Percentiles rank a stretch among this genome's conserved stretches.
Conservation (phyloP, 1,140 invertebrate genomes). For the Venustaconcha ellipsiformis region DNA sequence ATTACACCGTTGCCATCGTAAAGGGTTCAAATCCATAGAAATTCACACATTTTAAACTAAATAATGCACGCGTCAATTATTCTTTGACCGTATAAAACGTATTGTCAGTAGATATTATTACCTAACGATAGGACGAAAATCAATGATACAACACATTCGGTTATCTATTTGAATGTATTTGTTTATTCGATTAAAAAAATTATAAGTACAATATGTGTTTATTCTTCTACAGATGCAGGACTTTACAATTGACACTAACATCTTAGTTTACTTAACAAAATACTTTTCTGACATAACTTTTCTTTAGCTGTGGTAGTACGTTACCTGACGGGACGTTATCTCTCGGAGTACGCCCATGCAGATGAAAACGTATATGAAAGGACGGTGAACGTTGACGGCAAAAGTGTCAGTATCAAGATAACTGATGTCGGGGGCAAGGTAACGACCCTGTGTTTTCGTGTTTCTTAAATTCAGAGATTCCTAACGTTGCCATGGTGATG, state of each 20-base stretch:
- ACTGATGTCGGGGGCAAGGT: conserved; percentile 53
- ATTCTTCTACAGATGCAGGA: background rate
- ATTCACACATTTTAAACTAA: no score
- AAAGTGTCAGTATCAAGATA: conserved; percentile 41
- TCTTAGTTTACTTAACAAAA: background rate
- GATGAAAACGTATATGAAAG: conserved; percentile 50
- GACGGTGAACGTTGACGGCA: conserved; percentile 40
- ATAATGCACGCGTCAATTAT: no score
- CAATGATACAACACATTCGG: background rate
- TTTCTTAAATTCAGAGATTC: no score
- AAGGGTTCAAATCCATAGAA: no score
- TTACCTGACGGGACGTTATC: conserved; percentile 44
- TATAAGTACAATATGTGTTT: background rate
- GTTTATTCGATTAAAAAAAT: background rate
- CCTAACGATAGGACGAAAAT: background rate
- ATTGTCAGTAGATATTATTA: no score
- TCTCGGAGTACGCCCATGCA: conserved; percentile 44
- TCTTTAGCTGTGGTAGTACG: conserved; percentile 48
- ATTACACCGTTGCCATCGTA: no score
- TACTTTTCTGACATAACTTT: background rate
- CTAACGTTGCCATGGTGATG: no score
- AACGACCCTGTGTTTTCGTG: no score
- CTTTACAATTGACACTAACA: background rate
- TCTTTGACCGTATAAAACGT: no score
- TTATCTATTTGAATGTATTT: background rate